phyloP scores from a whole-genome alignment of 2,797 vertebrate species.

The Parauchenoglanis ngamensis region DNA sequence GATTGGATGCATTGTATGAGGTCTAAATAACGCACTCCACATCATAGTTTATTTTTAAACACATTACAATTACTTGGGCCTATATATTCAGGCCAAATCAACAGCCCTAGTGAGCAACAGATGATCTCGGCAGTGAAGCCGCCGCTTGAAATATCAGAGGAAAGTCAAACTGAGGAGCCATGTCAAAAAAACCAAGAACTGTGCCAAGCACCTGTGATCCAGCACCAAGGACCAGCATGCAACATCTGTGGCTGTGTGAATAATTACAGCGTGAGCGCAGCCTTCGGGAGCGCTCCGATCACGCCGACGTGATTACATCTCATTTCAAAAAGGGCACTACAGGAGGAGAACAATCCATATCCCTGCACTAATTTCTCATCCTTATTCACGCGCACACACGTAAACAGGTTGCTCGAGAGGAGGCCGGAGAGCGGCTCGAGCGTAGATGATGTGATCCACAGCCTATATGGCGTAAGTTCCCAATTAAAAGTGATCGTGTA shows the following conservation, averaged over 20 bases:
- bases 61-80: background rate
- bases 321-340: slow-evolving; percentile 54
- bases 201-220: slow-evolving; percentile 47
- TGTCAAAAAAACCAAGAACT: slow-evolving; percentile 2
- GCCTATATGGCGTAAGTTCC: too few species aligned
- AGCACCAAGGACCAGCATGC: slow-evolving; percentile 22
- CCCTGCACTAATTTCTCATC: slow-evolving; percentile 63
- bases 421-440: slow-evolving; percentile 25
- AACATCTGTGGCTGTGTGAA: slow-evolving; percentile 50
- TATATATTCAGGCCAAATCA: background rate
- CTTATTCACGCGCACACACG: slow-evolving; percentile 54
- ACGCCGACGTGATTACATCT: slow-evolving; percentile 45
- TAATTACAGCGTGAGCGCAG: slow-evolving; percentile 34
- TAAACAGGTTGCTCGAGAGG: slow-evolving; percentile 51
- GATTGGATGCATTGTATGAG: background rate
- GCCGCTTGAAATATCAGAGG: slow-evolving; percentile 20
- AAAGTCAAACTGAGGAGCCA: background rate
- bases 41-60: background rate
- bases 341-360: slow-evolving; percentile 57
- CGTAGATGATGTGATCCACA: background rate
- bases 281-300: slow-evolving; percentile 41
- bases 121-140: background rate
- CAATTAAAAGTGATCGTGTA: background rate
- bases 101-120: background rate
- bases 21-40: background rate